phyloP scores from a whole-genome alignment of 2,113 vertebrate genomes.

The Tachysurus fulvidraco region DNA sequence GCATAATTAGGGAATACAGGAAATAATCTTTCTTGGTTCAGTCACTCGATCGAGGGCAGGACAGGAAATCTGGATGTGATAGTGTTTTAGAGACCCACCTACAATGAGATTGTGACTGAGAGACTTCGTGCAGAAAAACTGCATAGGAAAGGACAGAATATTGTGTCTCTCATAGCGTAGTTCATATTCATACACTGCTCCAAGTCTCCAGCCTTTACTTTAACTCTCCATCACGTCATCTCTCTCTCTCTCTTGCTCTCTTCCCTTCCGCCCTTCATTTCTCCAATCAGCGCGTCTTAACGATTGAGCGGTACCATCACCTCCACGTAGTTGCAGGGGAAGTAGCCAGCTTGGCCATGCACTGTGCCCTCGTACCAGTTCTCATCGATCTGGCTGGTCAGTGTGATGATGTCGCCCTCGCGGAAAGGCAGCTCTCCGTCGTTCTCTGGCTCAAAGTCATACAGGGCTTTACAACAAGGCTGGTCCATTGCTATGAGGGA shows the following conservation, averaged over 20 bases:
- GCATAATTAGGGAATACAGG: neutral
- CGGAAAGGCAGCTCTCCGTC: conserved; percentile 90
- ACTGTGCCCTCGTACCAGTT: conserved; percentile 96
- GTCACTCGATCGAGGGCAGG: neutral
- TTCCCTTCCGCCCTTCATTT: conserved; percentile 13
- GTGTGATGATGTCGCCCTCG: conserved; percentile 91
- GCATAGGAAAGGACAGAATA: conserved; percentile 12
- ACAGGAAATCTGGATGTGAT: neutral
- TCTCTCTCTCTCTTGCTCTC: neutral
- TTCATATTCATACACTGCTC: neutral
- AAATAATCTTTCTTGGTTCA: neutral
- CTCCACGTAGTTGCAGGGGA: conserved; percentile 95
- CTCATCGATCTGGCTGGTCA: conserved; percentile 91
- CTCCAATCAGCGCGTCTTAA: conserved; percentile 61
- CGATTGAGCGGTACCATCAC: conserved; percentile 87
- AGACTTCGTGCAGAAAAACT: neutral
- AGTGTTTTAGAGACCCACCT: conserved; percentile 10
- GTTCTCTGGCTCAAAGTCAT: conserved; percentile 95
- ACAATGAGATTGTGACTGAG: neutral
- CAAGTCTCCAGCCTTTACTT: neutral
- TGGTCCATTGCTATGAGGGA: conserved; percentile 76
- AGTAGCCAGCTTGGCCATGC: conserved; percentile 85
- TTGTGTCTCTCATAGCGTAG: neutral
- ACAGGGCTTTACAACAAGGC: conserved; percentile 90
- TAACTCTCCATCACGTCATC: neutral